These are phyloP conservation scores for Oscheius myriophilus DNA, from an alignment of 2,888 invertebrate genomes.

Conservation along the genomic window DNA sequence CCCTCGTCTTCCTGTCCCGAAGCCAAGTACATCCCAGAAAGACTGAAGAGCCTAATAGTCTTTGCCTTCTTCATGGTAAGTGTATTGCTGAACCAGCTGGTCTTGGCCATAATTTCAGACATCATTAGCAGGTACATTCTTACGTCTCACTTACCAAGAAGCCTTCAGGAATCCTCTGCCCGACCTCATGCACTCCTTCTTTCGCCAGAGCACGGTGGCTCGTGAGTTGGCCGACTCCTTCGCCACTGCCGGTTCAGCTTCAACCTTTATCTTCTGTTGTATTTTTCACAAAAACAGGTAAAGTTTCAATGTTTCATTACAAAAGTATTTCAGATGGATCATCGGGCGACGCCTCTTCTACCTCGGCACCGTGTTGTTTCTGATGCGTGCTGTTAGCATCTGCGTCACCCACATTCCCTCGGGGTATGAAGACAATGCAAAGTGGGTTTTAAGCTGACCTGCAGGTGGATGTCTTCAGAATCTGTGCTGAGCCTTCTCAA, in stretches of 20 bases:
- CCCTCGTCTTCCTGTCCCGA: background rate
- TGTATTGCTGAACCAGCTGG: slow-evolving; percentile 20
- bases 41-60: slow-evolving; percentile 12
- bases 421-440: slow-evolving; percentile 5
- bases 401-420: slow-evolving; percentile 26
- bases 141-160: too few relatives aligned
- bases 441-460: background rate
- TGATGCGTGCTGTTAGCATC: slow-evolving; percentile 18
- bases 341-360: slow-evolving; percentile 22
- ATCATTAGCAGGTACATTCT: slow-evolving; percentile 27
- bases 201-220: slow-evolving; percentile 1
- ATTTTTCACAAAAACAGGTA: slow-evolving; percentile 21
- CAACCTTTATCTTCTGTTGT: slow-evolving; percentile 16
- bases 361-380: slow-evolving; percentile 16
- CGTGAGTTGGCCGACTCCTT: slow-evolving; percentile 18
- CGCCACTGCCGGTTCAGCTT: slow-evolving; percentile 3
- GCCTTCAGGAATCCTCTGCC: slow-evolving; percentile 20
- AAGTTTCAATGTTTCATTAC: too few relatives aligned
- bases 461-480: background rate
- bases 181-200: slow-evolving; percentile 23
- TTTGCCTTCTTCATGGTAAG: slow-evolving; percentile 16
- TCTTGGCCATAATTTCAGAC: slow-evolving; percentile 23
- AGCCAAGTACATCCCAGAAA: slow-evolving; percentile 3
- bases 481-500: slow-evolving; percentile 19
- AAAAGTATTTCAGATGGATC: slow-evolving; percentile 17